phyloP scores from a whole-genome alignment of 2,888 invertebrate genomes.

The Drosophila anomalata region DNA sequence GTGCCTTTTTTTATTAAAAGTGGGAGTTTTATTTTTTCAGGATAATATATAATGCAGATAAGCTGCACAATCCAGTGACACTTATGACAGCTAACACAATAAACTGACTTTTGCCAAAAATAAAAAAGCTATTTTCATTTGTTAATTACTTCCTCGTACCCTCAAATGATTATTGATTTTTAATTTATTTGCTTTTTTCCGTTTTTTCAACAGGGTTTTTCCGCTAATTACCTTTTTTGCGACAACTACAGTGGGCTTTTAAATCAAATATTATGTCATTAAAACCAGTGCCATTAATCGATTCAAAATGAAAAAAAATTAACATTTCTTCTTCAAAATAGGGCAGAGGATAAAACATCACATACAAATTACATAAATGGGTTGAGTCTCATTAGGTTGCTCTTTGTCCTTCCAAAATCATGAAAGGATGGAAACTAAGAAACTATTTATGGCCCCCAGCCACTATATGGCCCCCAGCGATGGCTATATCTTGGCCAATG shows the following conservation, averaged over 20 bases:
- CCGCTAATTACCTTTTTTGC: conserved; percentile 60
- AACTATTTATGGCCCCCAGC: too few species aligned
- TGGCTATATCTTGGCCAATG: too few species aligned
- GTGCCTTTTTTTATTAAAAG: neutral
- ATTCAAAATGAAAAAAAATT: conserved; percentile 18
- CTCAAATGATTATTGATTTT: conserved; percentile 9
- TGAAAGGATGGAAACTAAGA: too few species aligned
- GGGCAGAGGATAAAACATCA: conserved; percentile 4
- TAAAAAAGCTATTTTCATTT: neutral
- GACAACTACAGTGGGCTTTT: conserved; percentile 8
- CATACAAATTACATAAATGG: conserved; percentile 3
- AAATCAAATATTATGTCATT: conserved; percentile 8
- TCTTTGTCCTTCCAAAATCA: too few species aligned
- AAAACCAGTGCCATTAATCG: conserved; percentile 21
- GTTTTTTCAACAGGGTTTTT: conserved; percentile 35
- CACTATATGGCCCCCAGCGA: too few species aligned
- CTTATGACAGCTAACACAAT: neutral
- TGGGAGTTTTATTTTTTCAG: neutral
- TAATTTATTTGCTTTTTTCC: conserved; percentile 1
- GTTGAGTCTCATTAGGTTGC: neutral
- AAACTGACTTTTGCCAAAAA: neutral
- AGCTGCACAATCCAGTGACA: neutral
- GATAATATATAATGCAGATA: neutral
- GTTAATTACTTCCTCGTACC: neutral
- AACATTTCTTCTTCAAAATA: conserved; percentile 2